A percentile compares a stretch with the other conserved stretches of the same genome.
Conservation (phyloP, 2,888 invertebrate species). For the Eugnorisma glareosa region DNA sequence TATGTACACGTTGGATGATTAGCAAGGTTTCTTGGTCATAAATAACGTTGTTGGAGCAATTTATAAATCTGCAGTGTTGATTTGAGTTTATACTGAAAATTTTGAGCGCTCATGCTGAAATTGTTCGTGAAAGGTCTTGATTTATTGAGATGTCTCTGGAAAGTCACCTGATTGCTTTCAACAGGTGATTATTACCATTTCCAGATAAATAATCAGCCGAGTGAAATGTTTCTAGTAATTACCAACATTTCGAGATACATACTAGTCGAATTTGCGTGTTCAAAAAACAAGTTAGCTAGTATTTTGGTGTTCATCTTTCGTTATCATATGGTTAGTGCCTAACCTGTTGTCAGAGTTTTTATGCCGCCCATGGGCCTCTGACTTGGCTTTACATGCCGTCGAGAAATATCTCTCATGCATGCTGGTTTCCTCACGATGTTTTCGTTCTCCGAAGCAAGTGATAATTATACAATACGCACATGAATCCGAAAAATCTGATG, state of each 20-base stretch:
- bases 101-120: background rate
- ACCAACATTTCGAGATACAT: background rate
- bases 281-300: background rate
- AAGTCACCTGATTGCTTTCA: slow-evolving; percentile 11
- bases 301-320: background rate
- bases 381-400: too few relatives aligned
- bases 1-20: slow-evolving; percentile 22
- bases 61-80: slow-evolving; percentile 24
- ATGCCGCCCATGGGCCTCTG: too few relatives aligned
- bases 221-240: background rate
- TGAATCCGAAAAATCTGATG: too few relatives aligned
- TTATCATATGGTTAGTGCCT: too few relatives aligned
- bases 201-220: background rate
- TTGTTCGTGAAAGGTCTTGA: background rate
- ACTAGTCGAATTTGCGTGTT: background rate
- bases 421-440: too few relatives aligned
- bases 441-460: too few relatives aligned
- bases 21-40: slow-evolving; percentile 29
- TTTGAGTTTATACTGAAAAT: background rate
- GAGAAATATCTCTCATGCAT: too few relatives aligned
- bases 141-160: background rate
- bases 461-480: too few relatives aligned
- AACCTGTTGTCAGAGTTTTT: too few relatives aligned
- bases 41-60: slow-evolving; percentile 30
- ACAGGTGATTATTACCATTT: background rate